Evolutionary conservation across 2,113 vertebrate species (phyloP), one percentile per base, ranked within the genome.

Genomic region (Scortum barcoo): DNA sequence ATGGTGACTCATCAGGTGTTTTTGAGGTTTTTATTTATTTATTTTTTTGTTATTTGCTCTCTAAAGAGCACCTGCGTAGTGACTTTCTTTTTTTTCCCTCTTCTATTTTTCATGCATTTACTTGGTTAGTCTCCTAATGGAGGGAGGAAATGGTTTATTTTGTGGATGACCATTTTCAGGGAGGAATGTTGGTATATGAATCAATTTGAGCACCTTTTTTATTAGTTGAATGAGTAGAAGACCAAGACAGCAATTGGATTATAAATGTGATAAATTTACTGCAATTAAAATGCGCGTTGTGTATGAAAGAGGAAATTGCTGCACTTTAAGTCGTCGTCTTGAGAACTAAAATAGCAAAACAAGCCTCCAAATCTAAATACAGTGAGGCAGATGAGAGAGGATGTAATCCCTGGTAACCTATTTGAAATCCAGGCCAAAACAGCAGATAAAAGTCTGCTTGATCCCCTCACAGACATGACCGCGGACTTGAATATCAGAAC

Each of bases 371-470:
- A 86, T 69, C 69, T 11, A 62, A 83, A 82, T 57, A 46, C 73
- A 69, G 63, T 26, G 48, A 85, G 62, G 62, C 73, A 79, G 76
- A 86, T 84, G 76, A 83, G 84, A 81, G 50, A 17, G 48, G 72
- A 61, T 44, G 46, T 83, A 86, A 84, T 90, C 74, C 72, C 74
- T 14, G 17, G 63, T 72, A 87, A 76, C 78, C 75, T 54, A 79
- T 86, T 84, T 89, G 70, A 83, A 86, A 83, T 70, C 60, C 83
- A 65, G 75, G 83, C 78, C 72, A 76, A 76, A 88, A 88, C 86
- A 88, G 78, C 70, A 76, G 86, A 86, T 80, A 80, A 83, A 83
- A 83, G 78, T 78, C 76, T 12, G 20, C 75, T 84, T 78, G 62
- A 85, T 85, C 84, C 70, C 72, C 63, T 33, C 74, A 28, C 71